A percentile compares a stretch with the other conserved stretches of the same genome.
phyloP scores from a whole-genome alignment of 2,797 vertebrate species.

The Enteromius thamalakanensis region DNA sequence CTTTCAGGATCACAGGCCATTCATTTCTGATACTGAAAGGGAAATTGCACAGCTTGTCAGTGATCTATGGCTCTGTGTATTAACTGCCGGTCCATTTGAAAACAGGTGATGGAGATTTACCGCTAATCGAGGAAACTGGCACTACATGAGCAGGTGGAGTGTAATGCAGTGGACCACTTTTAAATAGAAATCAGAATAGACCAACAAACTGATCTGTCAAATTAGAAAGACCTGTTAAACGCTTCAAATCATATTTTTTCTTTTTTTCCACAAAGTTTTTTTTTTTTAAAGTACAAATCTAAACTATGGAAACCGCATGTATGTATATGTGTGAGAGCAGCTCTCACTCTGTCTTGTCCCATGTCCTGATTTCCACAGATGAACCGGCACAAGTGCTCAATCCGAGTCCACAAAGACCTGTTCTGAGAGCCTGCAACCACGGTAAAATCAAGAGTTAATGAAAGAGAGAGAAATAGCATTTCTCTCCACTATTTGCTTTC shows the following conservation, averaged over 20 bases:
- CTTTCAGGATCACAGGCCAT: too few relatives aligned
- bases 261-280: too few relatives aligned
- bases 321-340: neutral
- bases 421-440: slow-evolving; percentile 62
- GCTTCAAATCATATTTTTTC: neutral
- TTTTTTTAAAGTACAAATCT: neutral
- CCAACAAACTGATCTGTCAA: slow-evolving; percentile 18
- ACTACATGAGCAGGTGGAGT: slow-evolving; percentile 13
- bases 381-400: slow-evolving; percentile 45
- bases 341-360: slow-evolving; percentile 40
- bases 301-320: neutral
- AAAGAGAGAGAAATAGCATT: slow-evolving; percentile 15
- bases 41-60: too few relatives aligned
- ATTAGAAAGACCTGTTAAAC: slow-evolving; percentile 20
- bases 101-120: too few relatives aligned
- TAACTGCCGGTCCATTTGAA: too few relatives aligned
- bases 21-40: too few relatives aligned
- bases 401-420: slow-evolving; percentile 51
- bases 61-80: too few relatives aligned
- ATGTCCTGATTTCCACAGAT: slow-evolving; percentile 56
- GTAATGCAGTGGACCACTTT: slow-evolving; percentile 22
- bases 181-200: slow-evolving; percentile 32
- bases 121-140: too few relatives aligned
- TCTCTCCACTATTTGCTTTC: slow-evolving; percentile 43
- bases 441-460: slow-evolving; percentile 49